Base-by-base conservation (phyloP, 1,140 invertebrate species). In the Saccostrea cuccullata region DNA sequence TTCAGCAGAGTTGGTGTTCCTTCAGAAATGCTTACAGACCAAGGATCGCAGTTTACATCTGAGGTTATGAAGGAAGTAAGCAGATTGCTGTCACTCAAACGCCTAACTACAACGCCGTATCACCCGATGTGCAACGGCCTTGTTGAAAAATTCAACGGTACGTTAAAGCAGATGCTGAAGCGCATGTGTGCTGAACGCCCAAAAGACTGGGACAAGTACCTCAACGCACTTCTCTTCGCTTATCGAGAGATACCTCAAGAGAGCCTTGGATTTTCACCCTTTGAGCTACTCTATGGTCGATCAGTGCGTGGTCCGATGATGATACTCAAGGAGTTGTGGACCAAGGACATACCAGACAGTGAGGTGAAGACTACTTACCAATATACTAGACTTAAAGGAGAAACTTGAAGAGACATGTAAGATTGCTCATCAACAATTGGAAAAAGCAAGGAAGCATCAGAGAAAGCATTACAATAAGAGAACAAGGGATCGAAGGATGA, bases 1-100 rank as follows among this genome's bases (percentile, higher is more conserved):
- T 95, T 95, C 91, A 89, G 91, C 13, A 89, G 91, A 77, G 90
- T 95, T 85, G 95, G 95, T 40, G 88, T 95, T 70, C 95, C 95
- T 12, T 58, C 93, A 55, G 92, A 92, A 82, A 89, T 91, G n/a
- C 40, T 92, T 2, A 89, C 88, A n/a, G 90, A 91, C 55, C 73
- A 85, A 64, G 91, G 90, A 6, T 60, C 83, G 40, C 90, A 92
- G 20, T 92, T 90, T 36, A 90, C 82, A 1, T 36, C 30, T 36
- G 30, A 60, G n/a, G 6, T 90, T 20, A 90, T 91, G 88, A 73
- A 23, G 8, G 82, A 91, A 82, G 88, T 90, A 3, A 40, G 73
- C 26, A 8, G 87, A 15, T 60, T 90, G 6, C 64, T 91, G 1
- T 89, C 88, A 20, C 36, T 89, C 12, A 86, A 82, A 73, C 77